Percentiles rank a stretch among this genome's conserved stretches.
Conservation (phyloP, 2,113 vertebrate species). For the Leucopsar rothschildi region DNA sequence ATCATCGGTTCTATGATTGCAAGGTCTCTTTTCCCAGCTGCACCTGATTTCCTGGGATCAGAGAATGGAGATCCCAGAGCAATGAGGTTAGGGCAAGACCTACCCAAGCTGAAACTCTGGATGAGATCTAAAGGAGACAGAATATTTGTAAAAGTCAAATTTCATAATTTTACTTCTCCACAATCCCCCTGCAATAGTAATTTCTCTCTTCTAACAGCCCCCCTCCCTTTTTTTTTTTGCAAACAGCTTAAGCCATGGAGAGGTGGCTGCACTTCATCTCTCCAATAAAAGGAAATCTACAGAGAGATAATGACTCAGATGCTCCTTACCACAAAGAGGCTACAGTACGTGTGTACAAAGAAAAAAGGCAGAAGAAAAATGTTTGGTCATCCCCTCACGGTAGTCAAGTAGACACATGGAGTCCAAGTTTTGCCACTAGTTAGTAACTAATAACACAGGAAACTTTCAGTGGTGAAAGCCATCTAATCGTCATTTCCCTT, state of each 20-base stretch:
- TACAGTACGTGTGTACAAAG: neutral
- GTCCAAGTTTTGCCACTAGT: neutral
- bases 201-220: neutral
- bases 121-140: constrained; percentile 50
- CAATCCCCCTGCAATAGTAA: neutral
- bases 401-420: rapidly evolving
- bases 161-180: neutral
- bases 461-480: neutral
- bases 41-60: constrained; percentile 37
- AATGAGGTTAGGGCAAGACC: constrained; percentile 15
- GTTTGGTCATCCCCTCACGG: neutral
- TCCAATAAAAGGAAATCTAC: neutral
- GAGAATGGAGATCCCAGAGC: constrained; percentile 1
- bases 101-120: constrained; percentile 56
- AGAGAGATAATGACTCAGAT: neutral
- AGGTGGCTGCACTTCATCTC: neutral
- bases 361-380: neutral
- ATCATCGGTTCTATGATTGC: neutral
- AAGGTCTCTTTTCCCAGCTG: neutral
- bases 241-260: neutral
- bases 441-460: neutral
- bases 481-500: neutral
- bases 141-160: constrained; percentile 23
- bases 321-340: neutral
- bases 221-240: neutral